Conservation (phyloP, 2,113 vertebrate genomes). For the Peromyscus leucopus region DNA sequence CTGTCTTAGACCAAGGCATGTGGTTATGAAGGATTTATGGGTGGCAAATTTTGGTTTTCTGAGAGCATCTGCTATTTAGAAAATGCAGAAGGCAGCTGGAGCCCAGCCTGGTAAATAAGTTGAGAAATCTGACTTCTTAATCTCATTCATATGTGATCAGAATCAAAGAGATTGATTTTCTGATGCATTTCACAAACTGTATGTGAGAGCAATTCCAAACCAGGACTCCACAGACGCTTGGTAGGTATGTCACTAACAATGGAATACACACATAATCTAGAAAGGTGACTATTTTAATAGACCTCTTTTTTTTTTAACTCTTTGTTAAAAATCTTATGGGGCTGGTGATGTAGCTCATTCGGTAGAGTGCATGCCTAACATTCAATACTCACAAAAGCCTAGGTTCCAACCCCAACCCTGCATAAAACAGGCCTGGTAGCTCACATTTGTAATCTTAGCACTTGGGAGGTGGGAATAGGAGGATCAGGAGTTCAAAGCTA, state of each 20-base stretch:
- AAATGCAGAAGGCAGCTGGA: constrained; percentile 77
- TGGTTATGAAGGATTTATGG: constrained; percentile 79
- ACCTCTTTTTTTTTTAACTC: background rate
- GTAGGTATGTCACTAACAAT: background rate
- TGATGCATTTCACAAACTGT: constrained; percentile 7
- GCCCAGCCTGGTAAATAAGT: constrained; percentile 69
- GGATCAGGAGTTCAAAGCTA: background rate
- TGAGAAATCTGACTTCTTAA: constrained; percentile 73
- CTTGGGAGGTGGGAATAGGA: no score
- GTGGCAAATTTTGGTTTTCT: constrained; percentile 73
- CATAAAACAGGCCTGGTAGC: background rate
- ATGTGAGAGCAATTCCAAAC: background rate
- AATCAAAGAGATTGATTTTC: constrained; percentile 43
- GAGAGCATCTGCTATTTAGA: constrained; percentile 75
- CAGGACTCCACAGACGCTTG: background rate
- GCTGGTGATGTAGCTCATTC: background rate
- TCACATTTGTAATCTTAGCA: background rate
- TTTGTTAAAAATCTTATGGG: background rate
- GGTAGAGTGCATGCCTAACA: background rate
- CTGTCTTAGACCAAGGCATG: constrained; percentile 66
- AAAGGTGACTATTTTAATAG: background rate
- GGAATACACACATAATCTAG: background rate
- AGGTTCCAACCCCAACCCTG: background rate
- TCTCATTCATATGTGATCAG: constrained; percentile 76
- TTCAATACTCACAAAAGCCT: background rate